Base-by-base conservation (phyloP, 2,797 vertebrate genomes). In the Glossophaga mutica region DNA sequence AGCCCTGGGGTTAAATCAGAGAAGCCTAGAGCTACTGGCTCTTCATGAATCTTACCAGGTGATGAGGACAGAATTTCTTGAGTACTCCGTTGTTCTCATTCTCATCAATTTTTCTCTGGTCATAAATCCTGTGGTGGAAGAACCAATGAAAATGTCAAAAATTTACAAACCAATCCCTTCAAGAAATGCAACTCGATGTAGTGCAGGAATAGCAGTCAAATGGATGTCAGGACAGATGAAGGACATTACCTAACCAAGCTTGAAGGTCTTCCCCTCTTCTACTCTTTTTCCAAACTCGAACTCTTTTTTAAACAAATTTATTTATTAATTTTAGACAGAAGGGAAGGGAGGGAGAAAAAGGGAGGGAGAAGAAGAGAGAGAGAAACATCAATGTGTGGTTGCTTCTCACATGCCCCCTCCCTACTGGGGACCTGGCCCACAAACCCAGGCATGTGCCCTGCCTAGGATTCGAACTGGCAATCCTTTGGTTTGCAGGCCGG, bases 61-160 rank as follows among this genome's bases (percentile, higher is more conserved):
- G 99, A 94, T 99, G 99, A 2, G 99, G 99, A 97, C 99, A 99
- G 97, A 99, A 99, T 97, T 99, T 99, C 98, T 99, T 99, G 78
- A 99, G 98, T 1, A 99, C 99, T 0, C 99, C 99, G 0, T 99
- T 99, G 97, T 99, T 99, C 55, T 99, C 99, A 0, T 99, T 99
- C 98, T 99, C 99, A 1, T 99, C 99, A 15, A 99, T 99, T 97
- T 99, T 99, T 95, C 99, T 99, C 99, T 99, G 99, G 97, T 99
- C 99, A 5, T 99, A 99, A 98, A 99, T 99, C 98, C 99, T 99
- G 74, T 34, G 76, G 7, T 29, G n/a, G n/a, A 93, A 90, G 57
- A 22, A 90, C 83, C 46, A 92, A 87, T 26, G 11, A 22, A 94
- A 90, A 84, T 39, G 44, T 88, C 68, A 86, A 57, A 57, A 16